Evolutionary conservation across 2,888 invertebrate species (phyloP), one percentile per base, ranked within the genome.

Genomic region (Aporophyla nigra): DNA sequence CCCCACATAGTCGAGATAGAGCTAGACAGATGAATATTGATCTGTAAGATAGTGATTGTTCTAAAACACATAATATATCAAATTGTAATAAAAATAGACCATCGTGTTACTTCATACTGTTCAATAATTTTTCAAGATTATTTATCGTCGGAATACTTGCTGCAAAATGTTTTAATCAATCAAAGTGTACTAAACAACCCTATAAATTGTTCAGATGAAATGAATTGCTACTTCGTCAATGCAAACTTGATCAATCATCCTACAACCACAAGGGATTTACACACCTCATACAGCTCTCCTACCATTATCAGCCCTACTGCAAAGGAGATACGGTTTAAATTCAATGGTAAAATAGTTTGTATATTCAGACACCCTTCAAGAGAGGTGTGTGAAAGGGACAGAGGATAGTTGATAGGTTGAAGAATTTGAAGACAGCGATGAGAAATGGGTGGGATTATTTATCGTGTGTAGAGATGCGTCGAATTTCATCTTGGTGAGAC

Each of bases 201-300:
- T 54, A 74, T 70, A 77, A 80, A 85, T 76, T 61, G 61, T 67
- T 46, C 71, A 46, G 49, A 61, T 74, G 68, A 70, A 78, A 80
- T 71, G 73, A 85, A 80, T 85, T 74, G 78, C 76, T 70, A 62
- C 67, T 63, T 83, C 78, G 68, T 58, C 83, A 80, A 76, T 68
- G 67, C 65, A 58, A 76, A 65, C 58, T 66, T 74, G 78, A 85
- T 85, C 76, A 80, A 83, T 87, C 86, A 86, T 63, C 21, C n/a
- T 40, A 33, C 63, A 68, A 75, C 71, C 84, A 49, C 83, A 62
- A 62, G 86, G 80, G 86, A 77, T 73, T 72, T 68, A 67, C 33
- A 65, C 51, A 56, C 56, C 54, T 59, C 58, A 21, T 27, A 16
- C 5, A 9, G 0, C 56, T 40, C 2, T 16, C 1, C 0, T 33